phyloP scores from a whole-genome alignment of 2,888 invertebrate species.

The Cryptus armator region DNA sequence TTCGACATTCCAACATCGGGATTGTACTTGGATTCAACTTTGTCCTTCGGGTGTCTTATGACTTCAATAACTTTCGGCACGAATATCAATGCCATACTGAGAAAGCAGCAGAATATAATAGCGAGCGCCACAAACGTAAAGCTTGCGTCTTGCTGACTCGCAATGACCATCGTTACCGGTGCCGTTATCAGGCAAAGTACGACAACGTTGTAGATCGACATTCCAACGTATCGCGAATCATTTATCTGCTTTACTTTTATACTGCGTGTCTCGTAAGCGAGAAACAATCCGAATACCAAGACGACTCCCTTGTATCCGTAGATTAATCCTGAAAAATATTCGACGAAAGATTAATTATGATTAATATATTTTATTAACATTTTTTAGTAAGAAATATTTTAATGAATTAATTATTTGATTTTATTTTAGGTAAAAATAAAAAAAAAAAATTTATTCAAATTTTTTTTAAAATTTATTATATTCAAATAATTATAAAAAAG shows the following conservation, averaged over 20 bases:
- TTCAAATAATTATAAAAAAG: too few species aligned
- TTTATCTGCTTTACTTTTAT: constrained; percentile 99
- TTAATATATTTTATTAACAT: not conserved
- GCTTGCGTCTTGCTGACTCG: constrained; percentile 98
- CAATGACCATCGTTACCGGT: constrained; percentile 98
- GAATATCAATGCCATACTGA: constrained; percentile 99
- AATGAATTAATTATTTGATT: not conserved
- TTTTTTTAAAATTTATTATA: too few species aligned
- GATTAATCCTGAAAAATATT: constrained; percentile 90
- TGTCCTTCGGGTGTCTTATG: constrained; percentile 94
- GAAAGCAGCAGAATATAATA: constrained; percentile 98
- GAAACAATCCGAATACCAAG: constrained; percentile 97
- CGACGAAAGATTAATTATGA: not conserved
- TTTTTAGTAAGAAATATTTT: not conserved
- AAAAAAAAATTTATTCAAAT: too few species aligned
- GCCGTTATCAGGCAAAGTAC: constrained; percentile 99
- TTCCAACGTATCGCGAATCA: constrained; percentile 98
- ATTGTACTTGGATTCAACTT: constrained; percentile 95
- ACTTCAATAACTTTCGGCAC: constrained; percentile 99
- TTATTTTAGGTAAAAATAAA: too few species aligned
- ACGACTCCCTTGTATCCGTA: constrained; percentile 99
- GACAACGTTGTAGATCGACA: constrained; percentile 99
- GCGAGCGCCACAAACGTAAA: constrained; percentile 98
- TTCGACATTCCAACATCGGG: constrained; percentile 93
- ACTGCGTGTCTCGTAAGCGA: constrained; percentile 99